Evolutionary conservation across 2,888 invertebrate genomes (phyloP).

Genomic region (Rhaphigaster nebulosa): DNA sequence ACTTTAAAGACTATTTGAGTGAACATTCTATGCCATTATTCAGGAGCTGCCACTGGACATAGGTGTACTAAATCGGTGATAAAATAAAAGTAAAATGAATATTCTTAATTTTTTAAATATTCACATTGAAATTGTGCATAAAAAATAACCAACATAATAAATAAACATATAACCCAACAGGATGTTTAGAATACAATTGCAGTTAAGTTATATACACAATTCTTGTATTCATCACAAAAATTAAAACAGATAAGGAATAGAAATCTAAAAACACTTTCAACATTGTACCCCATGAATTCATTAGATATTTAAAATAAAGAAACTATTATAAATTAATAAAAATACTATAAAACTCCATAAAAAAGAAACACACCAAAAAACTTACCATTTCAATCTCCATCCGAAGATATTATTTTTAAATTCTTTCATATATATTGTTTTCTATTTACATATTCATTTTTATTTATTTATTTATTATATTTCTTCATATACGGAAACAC

Average conservation of each 20-base stretch:
- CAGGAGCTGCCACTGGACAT: no score
- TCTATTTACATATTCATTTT: conserved; percentile 55
- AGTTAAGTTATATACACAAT: no score
- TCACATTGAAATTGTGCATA: no score
- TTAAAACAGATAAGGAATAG: not conserved
- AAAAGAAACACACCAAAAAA: conserved; percentile 57
- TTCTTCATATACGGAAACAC: conserved; percentile 56
- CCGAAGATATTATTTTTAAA: conserved; percentile 52
- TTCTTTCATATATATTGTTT: conserved; percentile 56
- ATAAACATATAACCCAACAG: no score
- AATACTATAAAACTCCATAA: conserved; percentile 52
- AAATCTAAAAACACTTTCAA: not conserved
- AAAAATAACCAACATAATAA: no score
- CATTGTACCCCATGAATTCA: conserved; percentile 6
- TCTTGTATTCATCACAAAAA: not conserved
- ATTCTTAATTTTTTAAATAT: no score
- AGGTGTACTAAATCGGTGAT: no score
- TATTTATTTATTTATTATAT: conserved; percentile 52
- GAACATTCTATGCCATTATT: no score
- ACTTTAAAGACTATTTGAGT: no score
- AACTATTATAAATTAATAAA: not conserved
- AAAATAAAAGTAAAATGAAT: no score
- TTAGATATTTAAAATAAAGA: not conserved
- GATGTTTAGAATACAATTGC: not conserved
- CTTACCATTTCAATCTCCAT: conserved; percentile 51